Conservation (phyloP, 1,140 invertebrate species). For the Diorhabda carinulata region DNA sequence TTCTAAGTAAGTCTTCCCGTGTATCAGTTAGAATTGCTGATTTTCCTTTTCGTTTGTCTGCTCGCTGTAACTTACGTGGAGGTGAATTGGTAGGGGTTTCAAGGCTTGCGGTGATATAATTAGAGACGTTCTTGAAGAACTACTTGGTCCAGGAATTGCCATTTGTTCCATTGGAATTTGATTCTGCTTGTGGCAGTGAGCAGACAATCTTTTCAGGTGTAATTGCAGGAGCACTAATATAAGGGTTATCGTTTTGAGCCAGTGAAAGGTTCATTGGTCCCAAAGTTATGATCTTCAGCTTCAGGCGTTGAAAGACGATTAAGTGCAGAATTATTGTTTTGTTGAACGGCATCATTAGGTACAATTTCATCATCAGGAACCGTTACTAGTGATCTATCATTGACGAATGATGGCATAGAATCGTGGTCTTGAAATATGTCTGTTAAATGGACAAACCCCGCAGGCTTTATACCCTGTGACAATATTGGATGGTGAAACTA, state of each 20-base stretch:
- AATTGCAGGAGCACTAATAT: too few relatives aligned
- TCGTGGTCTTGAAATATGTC: slow-evolving; percentile 26
- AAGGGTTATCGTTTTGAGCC: too few relatives aligned
- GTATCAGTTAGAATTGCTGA: neutral
- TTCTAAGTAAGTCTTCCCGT: too few relatives aligned
- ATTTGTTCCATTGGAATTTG: too few relatives aligned
- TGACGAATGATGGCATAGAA: slow-evolving; percentile 1
- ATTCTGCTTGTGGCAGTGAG: too few relatives aligned
- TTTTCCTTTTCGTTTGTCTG: neutral
- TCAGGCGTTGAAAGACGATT: neutral
- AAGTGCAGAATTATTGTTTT: slow-evolving; percentile 4
- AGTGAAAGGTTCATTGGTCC: too few relatives aligned
- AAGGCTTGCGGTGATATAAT: too few relatives aligned
- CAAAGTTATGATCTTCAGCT: too few relatives aligned
- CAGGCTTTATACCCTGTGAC: slow-evolving; percentile 39
- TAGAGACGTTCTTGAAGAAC: neutral
- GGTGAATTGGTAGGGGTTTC: neutral
- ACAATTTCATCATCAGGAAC: too few relatives aligned
- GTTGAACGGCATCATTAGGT: neutral
- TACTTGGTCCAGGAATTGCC: too few relatives aligned
- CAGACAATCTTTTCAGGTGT: too few relatives aligned
- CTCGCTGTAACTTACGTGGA: neutral
- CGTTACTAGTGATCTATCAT: too few relatives aligned
- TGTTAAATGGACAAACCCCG: slow-evolving; percentile 36
- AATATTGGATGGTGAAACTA: slow-evolving; percentile 33